These are phyloP conservation scores for Monomorium pharaonis DNA, from an alignment of 1,140 invertebrate genomes.

Conservation along the genomic window DNA sequence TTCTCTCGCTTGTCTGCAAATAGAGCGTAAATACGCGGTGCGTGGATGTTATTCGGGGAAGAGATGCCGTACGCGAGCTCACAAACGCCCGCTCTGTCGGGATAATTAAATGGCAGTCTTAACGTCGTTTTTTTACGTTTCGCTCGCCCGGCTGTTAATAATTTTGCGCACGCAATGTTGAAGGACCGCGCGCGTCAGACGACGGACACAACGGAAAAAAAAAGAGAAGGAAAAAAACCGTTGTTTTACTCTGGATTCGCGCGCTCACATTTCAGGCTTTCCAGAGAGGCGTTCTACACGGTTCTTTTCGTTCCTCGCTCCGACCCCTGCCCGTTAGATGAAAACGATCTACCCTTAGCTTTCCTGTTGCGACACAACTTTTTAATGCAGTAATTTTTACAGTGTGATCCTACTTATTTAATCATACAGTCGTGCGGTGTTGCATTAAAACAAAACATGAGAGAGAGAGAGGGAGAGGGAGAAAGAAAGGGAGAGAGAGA, in stretches of 20 bases:
- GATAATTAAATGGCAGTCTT: slow-evolving; percentile 56
- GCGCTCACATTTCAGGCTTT: slow-evolving; percentile 5
- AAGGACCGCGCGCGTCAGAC: neutral
- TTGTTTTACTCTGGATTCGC: slow-evolving; percentile 22
- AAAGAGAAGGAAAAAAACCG: neutral
- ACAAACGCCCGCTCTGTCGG: neutral
- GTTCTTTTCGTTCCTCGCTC: neutral
- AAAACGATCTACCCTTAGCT: slow-evolving; percentile 12
- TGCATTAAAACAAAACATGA: neutral
- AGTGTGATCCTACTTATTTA: slow-evolving; percentile 3
- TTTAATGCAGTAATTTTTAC: neutral
- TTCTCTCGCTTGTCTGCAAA: slow-evolving; percentile 1
- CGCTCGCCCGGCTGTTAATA: slow-evolving; percentile 28
- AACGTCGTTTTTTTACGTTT: slow-evolving; percentile 45
- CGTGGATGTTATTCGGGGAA: neutral
- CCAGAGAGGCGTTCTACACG: neutral
- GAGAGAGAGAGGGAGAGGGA: too few relatives aligned
- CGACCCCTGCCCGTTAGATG: slow-evolving; percentile 5
- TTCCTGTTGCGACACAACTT: neutral
- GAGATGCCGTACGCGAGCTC: neutral
- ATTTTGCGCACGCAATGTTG: slow-evolving; percentile 35
- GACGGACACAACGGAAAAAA: neutral
- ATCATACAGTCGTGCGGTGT: neutral
- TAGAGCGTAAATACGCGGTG: slow-evolving; percentile 45
- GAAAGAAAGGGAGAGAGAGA: too few relatives aligned